A percentile compares a stretch with the other conserved stretches of the same genome.
Conservation (phyloP, 2,113 vertebrate genomes). For the Chlorodrepanis virens region DNA sequence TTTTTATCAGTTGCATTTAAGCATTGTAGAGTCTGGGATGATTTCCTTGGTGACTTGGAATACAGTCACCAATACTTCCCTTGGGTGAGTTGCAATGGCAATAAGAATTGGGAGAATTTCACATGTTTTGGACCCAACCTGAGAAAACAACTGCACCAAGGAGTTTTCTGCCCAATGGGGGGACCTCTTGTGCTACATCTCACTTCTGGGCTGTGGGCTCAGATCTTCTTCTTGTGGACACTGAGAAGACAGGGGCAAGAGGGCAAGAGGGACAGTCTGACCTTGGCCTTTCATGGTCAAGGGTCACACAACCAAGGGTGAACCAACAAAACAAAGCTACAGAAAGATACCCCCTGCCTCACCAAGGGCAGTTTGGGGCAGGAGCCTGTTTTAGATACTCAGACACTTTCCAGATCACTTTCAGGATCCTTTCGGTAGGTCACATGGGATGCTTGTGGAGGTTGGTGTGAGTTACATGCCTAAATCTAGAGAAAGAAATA, state of each 20-base stretch:
- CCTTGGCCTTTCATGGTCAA: not conserved
- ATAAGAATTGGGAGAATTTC: not conserved
- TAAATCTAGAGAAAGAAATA: not conserved
- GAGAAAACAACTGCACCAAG: not conserved
- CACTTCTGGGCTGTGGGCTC: not conserved
- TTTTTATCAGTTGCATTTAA: not conserved
- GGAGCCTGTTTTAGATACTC: not conserved
- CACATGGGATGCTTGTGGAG: accelerated
- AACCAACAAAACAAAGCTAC: not conserved
- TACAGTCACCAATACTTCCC: not conserved
- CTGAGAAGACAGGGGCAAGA: not conserved
- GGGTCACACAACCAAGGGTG: not conserved
- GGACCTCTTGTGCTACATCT: not conserved
- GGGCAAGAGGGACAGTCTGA: not conserved
- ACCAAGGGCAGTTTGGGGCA: not conserved
- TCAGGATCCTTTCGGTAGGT: not conserved
- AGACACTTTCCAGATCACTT: not conserved
- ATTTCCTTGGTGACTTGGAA: not conserved
- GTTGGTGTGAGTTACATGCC: not conserved
- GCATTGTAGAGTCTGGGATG: not conserved
- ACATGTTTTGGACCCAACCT: not conserved
- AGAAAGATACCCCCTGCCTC: not conserved
- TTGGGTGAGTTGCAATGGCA: not conserved
- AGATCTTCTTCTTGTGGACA: not conserved
- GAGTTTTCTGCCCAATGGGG: not conserved